Base-by-base conservation (phyloP, 2,888 invertebrate species). In the Harpagoxenus sublaevis region DNA sequence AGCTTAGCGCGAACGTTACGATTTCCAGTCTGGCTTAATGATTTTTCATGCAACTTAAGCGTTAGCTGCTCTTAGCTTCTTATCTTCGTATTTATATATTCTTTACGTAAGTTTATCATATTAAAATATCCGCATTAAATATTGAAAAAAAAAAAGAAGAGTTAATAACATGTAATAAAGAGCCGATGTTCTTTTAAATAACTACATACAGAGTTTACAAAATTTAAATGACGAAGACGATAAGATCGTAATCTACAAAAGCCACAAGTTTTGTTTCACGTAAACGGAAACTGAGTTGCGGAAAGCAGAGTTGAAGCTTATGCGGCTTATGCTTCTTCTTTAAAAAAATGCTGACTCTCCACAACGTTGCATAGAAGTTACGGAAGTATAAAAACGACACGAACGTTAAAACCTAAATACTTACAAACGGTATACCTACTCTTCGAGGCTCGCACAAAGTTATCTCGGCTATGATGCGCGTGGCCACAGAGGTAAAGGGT, bases 371-470 rank as follows among this genome's bases (percentile, higher is more conserved):
- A 68, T 73, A 75, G 55, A 70, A 84, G 63, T 79, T 51, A 66
- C 48, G 65, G 53, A 35, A 51, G 74, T 71, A 75, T 86, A 88
- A 90, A 90, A 86, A 86, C 86, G 85, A 45, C 82, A 45, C 82
- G 39, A 70, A 86, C 73, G 63, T 89, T 86, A 75, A 88, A 84
- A 86, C 85, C 82, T 84, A 70, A 84, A 83, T 89, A 78, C 84
- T 75, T 83, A 65, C 68, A 82, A 75, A 74, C 83, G 73, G 35
- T 23, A 28, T 74, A 62, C 2, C 51, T 15, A n/a, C 55, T 65
- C 12, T 71, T 77, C 79, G 28, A 31, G 48, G 66, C 71, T 57
- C 85, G 71, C 70, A 65, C 63, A 65, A 77, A 65, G 83, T 81
- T 84, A 87, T 68, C 81, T 55, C 39, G 53, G 23, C 57, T 81